A percentile compares a stretch with the other conserved stretches of the same genome.
phyloP scores from a whole-genome alignment of 1,140 invertebrate genomes.

The Polypedilum vanderplanki region DNA sequence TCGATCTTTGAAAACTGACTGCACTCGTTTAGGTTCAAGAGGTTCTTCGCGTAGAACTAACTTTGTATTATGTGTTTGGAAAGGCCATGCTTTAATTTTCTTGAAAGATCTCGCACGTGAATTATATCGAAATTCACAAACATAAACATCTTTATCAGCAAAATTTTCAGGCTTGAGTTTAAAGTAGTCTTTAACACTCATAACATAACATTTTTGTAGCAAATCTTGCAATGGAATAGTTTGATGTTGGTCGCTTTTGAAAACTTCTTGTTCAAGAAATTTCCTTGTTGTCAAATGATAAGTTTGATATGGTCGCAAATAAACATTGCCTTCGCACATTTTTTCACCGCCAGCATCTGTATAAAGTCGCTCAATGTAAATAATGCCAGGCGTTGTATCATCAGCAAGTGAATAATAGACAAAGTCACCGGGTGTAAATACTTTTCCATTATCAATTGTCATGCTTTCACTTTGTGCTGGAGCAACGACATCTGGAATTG shows the following conservation, averaged over 20 bases:
- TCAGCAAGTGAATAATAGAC: slow-evolving; percentile 41
- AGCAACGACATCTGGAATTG: not conserved
- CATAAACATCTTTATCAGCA: slow-evolving; percentile 90
- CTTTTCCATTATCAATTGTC: slow-evolving; percentile 41
- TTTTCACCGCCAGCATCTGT: slow-evolving; percentile 75
- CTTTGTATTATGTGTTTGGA: slow-evolving; percentile 52
- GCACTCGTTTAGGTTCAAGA: slow-evolving; percentile 75
- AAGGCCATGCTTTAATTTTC: slow-evolving; percentile 90
- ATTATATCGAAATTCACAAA: slow-evolving; percentile 93
- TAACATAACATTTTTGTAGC: slow-evolving; percentile 85
- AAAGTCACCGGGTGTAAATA: slow-evolving; percentile 42
- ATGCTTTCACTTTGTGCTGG: slow-evolving; percentile 39
- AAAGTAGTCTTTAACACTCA: slow-evolving; percentile 94
- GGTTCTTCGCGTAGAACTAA: slow-evolving; percentile 63
- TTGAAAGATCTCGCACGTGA: slow-evolving; percentile 80
- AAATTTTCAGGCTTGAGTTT: slow-evolving; percentile 80
- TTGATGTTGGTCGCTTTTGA: slow-evolving; percentile 84
- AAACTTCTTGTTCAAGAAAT: slow-evolving; percentile 93
- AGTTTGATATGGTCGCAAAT: slow-evolving; percentile 77
- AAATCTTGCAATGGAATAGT: slow-evolving; percentile 80
- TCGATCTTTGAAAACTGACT: slow-evolving; percentile 88
- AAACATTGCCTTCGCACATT: slow-evolving; percentile 82
- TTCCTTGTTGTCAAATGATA: slow-evolving; percentile 91
- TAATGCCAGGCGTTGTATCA: slow-evolving; percentile 59
- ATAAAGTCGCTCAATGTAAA: slow-evolving; percentile 82